Conservation (phyloP, 2,888 invertebrate genomes). For the Drosophila subsilvestris region DNA sequence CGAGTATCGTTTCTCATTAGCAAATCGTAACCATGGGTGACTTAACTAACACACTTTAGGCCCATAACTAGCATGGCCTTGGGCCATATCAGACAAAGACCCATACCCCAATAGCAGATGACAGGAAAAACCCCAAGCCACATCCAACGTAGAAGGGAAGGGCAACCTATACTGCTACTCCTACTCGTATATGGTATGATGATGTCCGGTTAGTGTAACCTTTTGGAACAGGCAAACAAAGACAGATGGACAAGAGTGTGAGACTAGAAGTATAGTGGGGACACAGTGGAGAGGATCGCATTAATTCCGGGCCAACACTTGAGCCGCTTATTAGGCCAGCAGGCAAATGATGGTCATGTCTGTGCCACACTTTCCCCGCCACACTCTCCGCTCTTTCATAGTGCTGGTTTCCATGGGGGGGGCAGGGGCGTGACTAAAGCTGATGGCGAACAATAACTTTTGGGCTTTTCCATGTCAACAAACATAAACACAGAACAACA, state of each 20-base stretch:
- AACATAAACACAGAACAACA: conserved; percentile 60
- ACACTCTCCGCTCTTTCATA: neutral
- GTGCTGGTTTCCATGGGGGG: too few species aligned
- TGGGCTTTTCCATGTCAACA: conserved; percentile 74
- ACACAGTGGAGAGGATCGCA: conserved; percentile 35
- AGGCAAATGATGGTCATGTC: conserved; percentile 64
- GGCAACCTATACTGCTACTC: neutral
- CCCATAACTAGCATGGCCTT: conserved; percentile 33
- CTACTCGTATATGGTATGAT: conserved; percentile 19
- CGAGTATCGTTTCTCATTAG: conserved; percentile 41
- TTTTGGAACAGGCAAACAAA: conserved; percentile 39
- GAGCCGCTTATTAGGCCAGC: conserved; percentile 72
- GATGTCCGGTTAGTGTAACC: conserved; percentile 59
- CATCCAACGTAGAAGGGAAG: neutral
- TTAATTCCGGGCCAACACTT: conserved; percentile 75
- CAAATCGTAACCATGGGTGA: conserved; percentile 38
- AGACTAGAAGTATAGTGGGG: neutral
- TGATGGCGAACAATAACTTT: conserved; percentile 67
- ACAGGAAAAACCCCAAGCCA: conserved; percentile 7
- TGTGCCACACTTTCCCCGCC: conserved; percentile 31
- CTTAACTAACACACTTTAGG: conserved; percentile 41
- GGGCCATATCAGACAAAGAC: conserved; percentile 29
- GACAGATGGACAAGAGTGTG: neutral
- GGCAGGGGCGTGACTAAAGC: conserved; percentile 49
- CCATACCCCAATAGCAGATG: neutral